phyloP scores from a whole-genome alignment of 2,797 vertebrate species.

The Monodelphis domestica region DNA sequence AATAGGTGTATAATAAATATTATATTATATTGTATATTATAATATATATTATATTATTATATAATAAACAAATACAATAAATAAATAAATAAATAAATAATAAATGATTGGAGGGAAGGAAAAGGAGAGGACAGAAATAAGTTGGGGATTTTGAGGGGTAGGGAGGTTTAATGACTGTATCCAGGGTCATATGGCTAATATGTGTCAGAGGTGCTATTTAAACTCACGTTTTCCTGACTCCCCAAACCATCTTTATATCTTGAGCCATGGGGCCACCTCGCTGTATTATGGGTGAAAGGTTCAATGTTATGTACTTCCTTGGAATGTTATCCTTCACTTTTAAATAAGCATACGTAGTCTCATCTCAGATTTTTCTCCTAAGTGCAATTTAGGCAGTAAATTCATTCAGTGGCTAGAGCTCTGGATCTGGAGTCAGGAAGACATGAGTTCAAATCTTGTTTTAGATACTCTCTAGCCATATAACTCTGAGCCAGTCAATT shows the following conservation, averaged over 20 bases:
- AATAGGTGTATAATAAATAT: no score
- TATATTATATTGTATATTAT: no score
- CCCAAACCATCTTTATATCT: not conserved
- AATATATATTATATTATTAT: no score
- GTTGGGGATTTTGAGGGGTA: not conserved
- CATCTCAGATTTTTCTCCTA: not conserved
- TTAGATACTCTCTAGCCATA: not conserved
- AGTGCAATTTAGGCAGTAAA: not conserved
- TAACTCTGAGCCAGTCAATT: not conserved
- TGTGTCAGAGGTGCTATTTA: not conserved
- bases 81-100: no score
- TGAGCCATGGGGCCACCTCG: not conserved
- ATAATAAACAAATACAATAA: no score
- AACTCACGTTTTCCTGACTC: not conserved
- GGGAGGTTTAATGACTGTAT: not conserved
- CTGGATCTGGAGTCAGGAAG: not conserved
- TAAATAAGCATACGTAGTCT: not conserved
- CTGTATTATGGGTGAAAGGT: not conserved
- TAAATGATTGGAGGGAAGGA: no score
- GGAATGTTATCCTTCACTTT: not conserved
- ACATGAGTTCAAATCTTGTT: not conserved
- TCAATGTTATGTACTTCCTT: not conserved
- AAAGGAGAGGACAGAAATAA: not conserved
- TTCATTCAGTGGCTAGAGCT: not conserved
- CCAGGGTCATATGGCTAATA: not conserved